Base-by-base conservation (phyloP, 2,888 invertebrate genomes). In the Agonopterix heracliana region DNA sequence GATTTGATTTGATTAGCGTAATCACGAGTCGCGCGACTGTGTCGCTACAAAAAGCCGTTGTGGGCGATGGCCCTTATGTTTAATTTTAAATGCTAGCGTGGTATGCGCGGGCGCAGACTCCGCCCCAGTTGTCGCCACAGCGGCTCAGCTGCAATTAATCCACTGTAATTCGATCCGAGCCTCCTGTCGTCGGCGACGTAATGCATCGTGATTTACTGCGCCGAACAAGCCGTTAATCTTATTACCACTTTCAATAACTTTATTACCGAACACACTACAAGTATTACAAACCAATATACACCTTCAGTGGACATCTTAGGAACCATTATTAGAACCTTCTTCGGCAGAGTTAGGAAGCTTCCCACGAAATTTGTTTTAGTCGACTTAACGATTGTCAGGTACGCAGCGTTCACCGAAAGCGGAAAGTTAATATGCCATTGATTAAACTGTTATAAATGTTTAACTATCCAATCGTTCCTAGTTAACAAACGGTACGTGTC, bases 231-330 rank as follows among this genome's bases (percentile, higher is more conserved):
- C 78, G 81, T 87, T 87, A 83, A 87, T 87, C 87, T 87, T 87
- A 86, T 86, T 86, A 86, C 82, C 85, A 84, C 85, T 85, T 85
- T 83, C 84, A 83, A 87, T 87, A 87, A 87, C 84, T 85, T 85
- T 81, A 86, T 86, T 80, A 87, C 78, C 74, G 70, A 71, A 67
- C 73, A 65, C 63, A 61, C 71, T 64, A 66, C 64, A 56, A 36
- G 64, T 60, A 60, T 64, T 59, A 59, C 58, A 71, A 54, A 67
- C 77, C 59, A 85, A 75, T 78, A 68, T 80, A 69, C 59, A 79
- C 81, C 77, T 78, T 82, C 59, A 48, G 66, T 55, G 51, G 55
- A 66, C 64, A 57, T 59, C 70, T 57, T 67, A 78, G 57, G 60
- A 72, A 60, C 68, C 66, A 72, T 78, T 78, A 56, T 65, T 58